Evolutionary conservation across 1,140 invertebrate species (phyloP), one percentile per base, ranked within the genome.

Genomic region (Orius insidiosus): DNA sequence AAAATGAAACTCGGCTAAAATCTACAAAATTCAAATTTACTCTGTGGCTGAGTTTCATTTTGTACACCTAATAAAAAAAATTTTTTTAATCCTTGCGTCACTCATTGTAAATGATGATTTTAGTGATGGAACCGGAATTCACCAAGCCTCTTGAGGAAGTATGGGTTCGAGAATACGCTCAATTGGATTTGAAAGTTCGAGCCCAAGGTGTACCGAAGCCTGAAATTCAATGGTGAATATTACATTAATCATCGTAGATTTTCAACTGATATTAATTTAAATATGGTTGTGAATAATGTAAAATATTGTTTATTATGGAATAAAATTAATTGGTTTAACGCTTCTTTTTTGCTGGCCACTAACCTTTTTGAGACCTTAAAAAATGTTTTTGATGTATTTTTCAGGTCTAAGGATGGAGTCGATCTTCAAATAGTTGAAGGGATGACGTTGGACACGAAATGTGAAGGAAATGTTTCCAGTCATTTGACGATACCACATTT

Each of bases 121-220:
- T 52, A 86, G 83, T 78, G 49, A 80, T 83, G 67, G 57, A 70
- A 54, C 85, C 85, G 15, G 60, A 69, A 8, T 86, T 90, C 59
- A 68, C 78, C 1, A 79, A 78, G 50, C 63, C 71, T 5, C 65
- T 92, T 0, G 64, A 71, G 35, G 72, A 77, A 53, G 66, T 74
- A 40, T 68, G 69, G 3, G 70, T 87, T 1, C 74, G 76, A 53
- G 85, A 86, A 54, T 75, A 76, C 51, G 71, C 74, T 24, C 71
- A 75, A 45, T 58, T 69, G 3, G 67, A 72, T 7, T 62, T 80
- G 4, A 73, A 72, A 55, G 74, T 85, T 3, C 69, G 77, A 37
- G 76, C 76, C 3, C 74, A 75, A 57, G 85, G 85, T 34, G 69
- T 84, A 34, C 85, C 85, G 1, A 72, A 74, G 57, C 83, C 84